Conservation (phyloP, 2,888 invertebrate species). For the Caradrina kadenii region DNA sequence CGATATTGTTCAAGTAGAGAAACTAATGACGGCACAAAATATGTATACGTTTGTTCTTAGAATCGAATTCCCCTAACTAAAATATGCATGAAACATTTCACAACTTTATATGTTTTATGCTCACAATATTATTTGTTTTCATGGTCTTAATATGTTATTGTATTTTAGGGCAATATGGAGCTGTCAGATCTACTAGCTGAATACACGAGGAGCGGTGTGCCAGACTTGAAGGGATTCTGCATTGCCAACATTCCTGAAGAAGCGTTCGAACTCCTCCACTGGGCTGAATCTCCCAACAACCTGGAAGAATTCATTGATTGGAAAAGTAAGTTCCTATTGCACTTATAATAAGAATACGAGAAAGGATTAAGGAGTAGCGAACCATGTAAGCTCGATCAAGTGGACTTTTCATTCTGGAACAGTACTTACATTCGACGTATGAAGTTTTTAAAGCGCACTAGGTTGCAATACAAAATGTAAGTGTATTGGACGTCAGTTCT, state of each 20-base stretch:
- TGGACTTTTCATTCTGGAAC: not conserved
- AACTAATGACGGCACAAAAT: constrained; percentile 15
- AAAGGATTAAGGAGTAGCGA: constrained; percentile 8
- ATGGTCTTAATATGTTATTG: constrained; percentile 5
- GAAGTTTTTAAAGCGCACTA: not conserved
- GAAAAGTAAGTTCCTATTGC: constrained; percentile 73
- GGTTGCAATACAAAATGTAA: not conserved
- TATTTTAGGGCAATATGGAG: constrained; percentile 74
- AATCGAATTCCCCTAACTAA: not conserved
- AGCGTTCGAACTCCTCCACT: constrained; percentile 70
- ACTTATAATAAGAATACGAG: constrained; percentile 11
- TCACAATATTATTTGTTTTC: not conserved
- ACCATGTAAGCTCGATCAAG: constrained; percentile 3
- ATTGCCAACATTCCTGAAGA: constrained; percentile 67
- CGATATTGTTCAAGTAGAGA: constrained; percentile 10
- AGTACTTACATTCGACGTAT: not conserved
- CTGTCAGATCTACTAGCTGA: constrained; percentile 72
- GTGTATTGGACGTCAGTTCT: not conserved
- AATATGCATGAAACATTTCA: constrained; percentile 5
- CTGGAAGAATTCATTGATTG: constrained; percentile 70
- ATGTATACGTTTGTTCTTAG: not conserved
- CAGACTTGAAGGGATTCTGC: constrained; percentile 72
- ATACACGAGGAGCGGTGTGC: constrained; percentile 74
- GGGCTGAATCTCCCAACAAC: constrained; percentile 72
- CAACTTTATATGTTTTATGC: no score